Base-by-base conservation (phyloP, 1,140 invertebrate genomes). In the Euwallacea fornicatus region DNA sequence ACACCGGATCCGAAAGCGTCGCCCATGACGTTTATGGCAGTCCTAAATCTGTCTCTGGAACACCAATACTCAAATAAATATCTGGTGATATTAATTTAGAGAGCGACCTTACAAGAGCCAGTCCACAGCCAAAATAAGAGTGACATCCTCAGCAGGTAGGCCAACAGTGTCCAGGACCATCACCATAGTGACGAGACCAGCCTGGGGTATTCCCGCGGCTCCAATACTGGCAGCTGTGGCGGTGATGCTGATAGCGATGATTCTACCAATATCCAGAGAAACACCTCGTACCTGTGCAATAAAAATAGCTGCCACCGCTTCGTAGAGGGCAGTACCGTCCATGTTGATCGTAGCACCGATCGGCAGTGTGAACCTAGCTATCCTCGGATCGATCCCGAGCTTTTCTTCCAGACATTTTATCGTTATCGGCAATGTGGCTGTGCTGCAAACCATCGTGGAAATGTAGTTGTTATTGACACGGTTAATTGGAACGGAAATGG, bases 1-100 rank as follows among this genome's bases (percentile, higher is more conserved):
- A 96, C 91, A 21, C 93, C 94, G 8, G 94, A 93, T 9, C 94
- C 94, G 47, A 94, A 86, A 13, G 92, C 90, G 80, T 96, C 94
- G 6, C 94, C 94, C 64, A 94, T 83, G 0, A 96, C 94, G 79
- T 96, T 96, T 15, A 95, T 90, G 42, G 91, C 90, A 53, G 94
- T 96, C 66, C 94, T 85, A 82, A 95, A 92, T 69, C 93, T 89
- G 81, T 95, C 94, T 72, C 93, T 96, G 43, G 21, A 81, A 50
- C 6, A 50, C 9, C 9, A 50, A 50, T 50, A 13, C 9, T 11
- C 46, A 2, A 11, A 11, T 11, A 50, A 50, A 50, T 50, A 13
- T 50, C 46, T 11, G 1, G 9, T 50, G 1, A 11, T 1, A 50
- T 50, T 50, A 50, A 50, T 50, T 2, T 6, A 61, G 16, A 0